These are phyloP conservation scores for Eumacrocentrus americanus DNA, from an alignment of 2,888 invertebrate genomes.

Conservation along the genomic window DNA sequence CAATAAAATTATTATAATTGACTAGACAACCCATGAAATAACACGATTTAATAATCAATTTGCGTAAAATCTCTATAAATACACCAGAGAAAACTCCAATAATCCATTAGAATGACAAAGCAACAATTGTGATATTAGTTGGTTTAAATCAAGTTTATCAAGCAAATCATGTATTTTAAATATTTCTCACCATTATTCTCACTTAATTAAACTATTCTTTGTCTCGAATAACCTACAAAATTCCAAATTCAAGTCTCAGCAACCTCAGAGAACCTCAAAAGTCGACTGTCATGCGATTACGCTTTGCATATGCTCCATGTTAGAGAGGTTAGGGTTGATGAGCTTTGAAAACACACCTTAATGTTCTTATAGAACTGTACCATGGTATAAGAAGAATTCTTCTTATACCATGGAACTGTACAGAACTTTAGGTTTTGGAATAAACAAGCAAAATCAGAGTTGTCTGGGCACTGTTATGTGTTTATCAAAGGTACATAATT, in stretches of 20 bases:
- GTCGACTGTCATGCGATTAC: not conserved
- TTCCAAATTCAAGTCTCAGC: not conserved
- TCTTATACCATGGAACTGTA: no score
- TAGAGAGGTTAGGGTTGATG: not conserved
- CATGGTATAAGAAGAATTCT: no score
- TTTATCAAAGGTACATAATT: not conserved
- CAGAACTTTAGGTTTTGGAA: not conserved
- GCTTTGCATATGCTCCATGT: not conserved
- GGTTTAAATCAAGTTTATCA: no score
- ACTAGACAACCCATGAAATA: not conserved
- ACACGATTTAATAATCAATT: not conserved
- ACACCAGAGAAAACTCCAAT: not conserved
- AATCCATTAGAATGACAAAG: constrained; percentile 34
- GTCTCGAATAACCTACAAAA: not conserved
- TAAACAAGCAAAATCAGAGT: not conserved
- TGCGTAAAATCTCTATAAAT: not conserved
- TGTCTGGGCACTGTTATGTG: not conserved
- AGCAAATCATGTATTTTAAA: no score
- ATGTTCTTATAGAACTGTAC: not conserved
- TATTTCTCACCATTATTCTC: not conserved
- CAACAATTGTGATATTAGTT: constrained; percentile 28
- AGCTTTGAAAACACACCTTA: not conserved
- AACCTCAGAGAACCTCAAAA: not conserved
- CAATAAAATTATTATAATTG: not conserved
- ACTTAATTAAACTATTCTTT: not conserved